Evolutionary conservation across 1,140 invertebrate species (phyloP), one percentile per base, ranked within the genome.

Genomic region (Triops cancriformis): DNA sequence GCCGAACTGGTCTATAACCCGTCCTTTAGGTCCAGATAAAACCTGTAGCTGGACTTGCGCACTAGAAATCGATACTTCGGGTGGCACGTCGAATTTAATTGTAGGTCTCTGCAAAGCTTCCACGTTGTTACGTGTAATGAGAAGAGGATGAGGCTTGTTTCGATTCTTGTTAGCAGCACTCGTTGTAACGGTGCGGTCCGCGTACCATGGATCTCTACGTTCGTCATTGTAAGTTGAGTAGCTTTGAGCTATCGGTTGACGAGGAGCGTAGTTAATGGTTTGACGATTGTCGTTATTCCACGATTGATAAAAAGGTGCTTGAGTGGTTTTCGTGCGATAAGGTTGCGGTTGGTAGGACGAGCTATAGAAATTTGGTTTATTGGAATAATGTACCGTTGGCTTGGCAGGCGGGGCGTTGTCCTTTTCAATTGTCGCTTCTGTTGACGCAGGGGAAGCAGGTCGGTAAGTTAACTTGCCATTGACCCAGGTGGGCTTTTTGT

Each of bases 41-140:
- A 78, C 73, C 31, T 43, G 73, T 28, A 78, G 43, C 26, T 73
- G 72, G 1, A 78, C 72, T 28, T 74, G 72, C 7, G 64, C 64
- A 23, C 77, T 78, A 27, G 77, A 78, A 43, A 78, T 73, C 3
- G 51, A 74, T 11, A 77, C 74, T 31, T 76, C 74, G 5, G 74
- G 12, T 23, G 74, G 74, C 18, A 76, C 51, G 23, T 64, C 51
- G 23, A 64, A 64, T 0, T 64, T 1, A 64, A 64, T 7, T 10
- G 51, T n/a, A n/a, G 51, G 51, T 23, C 18, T 64, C 23, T 64
- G 51, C 18, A 23, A 7, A 14, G 51, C 14, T 23, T 64, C 51
- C 18, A 64, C 51, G 23, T 64, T 64, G 51, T 23, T 64, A 14
- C 51, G 51, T 64, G 51, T 64, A 23, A 64, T 64, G 14, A 64